phyloP scores from a whole-genome alignment of 1,140 invertebrate genomes.

The Anagrus nilaparvatae region DNA sequence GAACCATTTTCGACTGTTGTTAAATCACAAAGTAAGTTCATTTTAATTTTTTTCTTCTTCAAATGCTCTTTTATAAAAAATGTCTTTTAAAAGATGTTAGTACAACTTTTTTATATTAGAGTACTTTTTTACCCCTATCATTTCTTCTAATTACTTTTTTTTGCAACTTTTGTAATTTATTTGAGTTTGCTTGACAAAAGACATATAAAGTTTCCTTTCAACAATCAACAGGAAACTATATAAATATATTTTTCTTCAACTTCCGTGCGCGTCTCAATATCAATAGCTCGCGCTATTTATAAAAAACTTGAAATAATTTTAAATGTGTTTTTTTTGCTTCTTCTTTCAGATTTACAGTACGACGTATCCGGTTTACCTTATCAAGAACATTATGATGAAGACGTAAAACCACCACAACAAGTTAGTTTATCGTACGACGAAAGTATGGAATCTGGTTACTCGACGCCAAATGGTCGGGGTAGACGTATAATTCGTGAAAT shows the following conservation, averaged over 20 bases:
- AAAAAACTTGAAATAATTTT: no score
- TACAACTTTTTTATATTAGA: background rate
- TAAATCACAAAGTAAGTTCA: slow-evolving; percentile 69
- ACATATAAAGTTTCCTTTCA: background rate
- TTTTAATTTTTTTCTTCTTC: background rate
- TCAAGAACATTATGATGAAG: slow-evolving; percentile 65
- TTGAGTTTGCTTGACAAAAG: no score
- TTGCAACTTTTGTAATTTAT: no score
- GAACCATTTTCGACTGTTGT: slow-evolving; percentile 78
- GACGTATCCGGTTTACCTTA: slow-evolving; percentile 85
- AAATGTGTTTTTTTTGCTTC: no score
- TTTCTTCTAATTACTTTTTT: no score
- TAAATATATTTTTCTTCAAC: no score
- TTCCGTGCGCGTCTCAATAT: no score
- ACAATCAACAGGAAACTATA: background rate
- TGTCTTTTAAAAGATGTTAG: background rate
- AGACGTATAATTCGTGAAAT: slow-evolving; percentile 86
- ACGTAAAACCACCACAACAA: slow-evolving; percentile 67
- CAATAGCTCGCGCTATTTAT: no score
- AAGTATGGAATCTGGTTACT: slow-evolving; percentile 84
- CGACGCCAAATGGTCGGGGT: slow-evolving; percentile 81
- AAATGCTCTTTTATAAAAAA: background rate
- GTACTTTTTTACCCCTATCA: background rate
- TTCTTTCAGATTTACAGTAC: slow-evolving; percentile 80
- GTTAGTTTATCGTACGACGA: slow-evolving; percentile 83